These are phyloP conservation scores for Imbricaverruca yamaguchii DNA, from an alignment of 2,888 invertebrate genomes.

Conservation along the genomic window DNA sequence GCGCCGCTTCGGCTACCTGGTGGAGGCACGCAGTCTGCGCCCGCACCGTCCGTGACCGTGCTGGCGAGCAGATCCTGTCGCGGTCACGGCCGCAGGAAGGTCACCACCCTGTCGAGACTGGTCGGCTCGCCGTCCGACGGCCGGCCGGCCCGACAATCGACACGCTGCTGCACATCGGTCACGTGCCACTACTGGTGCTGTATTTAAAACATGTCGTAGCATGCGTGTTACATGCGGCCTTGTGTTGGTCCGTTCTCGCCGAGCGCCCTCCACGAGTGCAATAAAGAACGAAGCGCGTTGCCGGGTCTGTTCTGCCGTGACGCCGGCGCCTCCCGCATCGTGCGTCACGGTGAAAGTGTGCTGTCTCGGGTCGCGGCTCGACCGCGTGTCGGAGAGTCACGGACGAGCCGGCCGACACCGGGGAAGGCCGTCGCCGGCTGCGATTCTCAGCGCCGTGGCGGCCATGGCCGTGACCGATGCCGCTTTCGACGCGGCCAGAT, in stretches of 20 bases:
- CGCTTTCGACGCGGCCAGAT: not conserved
- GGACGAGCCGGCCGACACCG: not conserved
- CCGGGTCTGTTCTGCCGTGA: no score
- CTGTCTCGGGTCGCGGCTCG: not conserved
- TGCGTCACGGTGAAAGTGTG: no score
- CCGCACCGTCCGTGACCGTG: not conserved
- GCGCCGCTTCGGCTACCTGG: not conserved
- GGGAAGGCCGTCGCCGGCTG: not conserved
- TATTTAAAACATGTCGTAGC: not conserved
- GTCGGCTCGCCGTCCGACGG: no score
- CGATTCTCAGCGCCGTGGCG: not conserved
- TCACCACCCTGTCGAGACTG: no score
- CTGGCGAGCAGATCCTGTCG: not conserved
- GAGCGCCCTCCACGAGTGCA: not conserved
- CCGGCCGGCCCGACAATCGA: no score
- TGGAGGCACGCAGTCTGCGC: not conserved
- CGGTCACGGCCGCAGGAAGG: no score
- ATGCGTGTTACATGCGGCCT: not conserved
- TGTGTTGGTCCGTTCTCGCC: not conserved
- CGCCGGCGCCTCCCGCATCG: no score
- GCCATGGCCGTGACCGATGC: not conserved
- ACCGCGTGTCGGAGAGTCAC: not conserved
- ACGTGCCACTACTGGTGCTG: not conserved
- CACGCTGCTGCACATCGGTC: no score
- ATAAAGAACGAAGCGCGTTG: not conserved